Conservation (phyloP, 2,113 vertebrate genomes). For the Chascanopsetta lugubris region DNA sequence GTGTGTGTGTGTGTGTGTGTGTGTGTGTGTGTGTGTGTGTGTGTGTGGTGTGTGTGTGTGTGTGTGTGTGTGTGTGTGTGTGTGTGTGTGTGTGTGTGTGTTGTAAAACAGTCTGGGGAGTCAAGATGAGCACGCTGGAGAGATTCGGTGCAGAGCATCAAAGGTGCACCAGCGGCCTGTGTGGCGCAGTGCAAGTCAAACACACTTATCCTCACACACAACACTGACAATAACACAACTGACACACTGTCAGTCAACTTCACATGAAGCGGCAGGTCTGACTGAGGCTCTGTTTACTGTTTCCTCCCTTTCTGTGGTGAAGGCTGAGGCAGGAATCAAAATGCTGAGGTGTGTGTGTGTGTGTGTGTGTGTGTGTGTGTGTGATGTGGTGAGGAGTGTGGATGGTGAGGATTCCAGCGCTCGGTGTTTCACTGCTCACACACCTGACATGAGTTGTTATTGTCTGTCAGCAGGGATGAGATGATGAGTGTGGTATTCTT, state of each 20-base stretch:
- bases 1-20: not conserved
- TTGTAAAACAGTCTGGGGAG: slow-evolving; percentile 30
- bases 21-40: slow-evolving; percentile 21
- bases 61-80: slow-evolving; percentile 21
- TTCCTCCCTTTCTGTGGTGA: not conserved
- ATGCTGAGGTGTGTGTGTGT: not conserved
- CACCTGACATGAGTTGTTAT: too few species aligned
- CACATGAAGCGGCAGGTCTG: slow-evolving; percentile 16
- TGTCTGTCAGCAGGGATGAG: too few species aligned
- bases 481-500: too few species aligned
- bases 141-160: slow-evolving; percentile 18
- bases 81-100: not conserved
- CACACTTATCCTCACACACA: slow-evolving; percentile 8
- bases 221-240: slow-evolving; percentile 17
- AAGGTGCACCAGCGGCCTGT: slow-evolving; percentile 29
- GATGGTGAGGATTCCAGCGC: too few species aligned
- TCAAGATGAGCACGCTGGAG: slow-evolving; percentile 45
- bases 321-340: too few species aligned
- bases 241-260: slow-evolving; percentile 38
- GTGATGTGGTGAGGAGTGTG: not conserved
- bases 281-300: slow-evolving; percentile 21
- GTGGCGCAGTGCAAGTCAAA: slow-evolving; percentile 23
- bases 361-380: too few species aligned
- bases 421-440: too few species aligned
- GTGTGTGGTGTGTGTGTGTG: slow-evolving; percentile 22